A percentile compares a stretch with the other conserved stretches of the same genome.
Conservation (phyloP, 2,888 invertebrate species). For the Pediacus dermestoides region DNA sequence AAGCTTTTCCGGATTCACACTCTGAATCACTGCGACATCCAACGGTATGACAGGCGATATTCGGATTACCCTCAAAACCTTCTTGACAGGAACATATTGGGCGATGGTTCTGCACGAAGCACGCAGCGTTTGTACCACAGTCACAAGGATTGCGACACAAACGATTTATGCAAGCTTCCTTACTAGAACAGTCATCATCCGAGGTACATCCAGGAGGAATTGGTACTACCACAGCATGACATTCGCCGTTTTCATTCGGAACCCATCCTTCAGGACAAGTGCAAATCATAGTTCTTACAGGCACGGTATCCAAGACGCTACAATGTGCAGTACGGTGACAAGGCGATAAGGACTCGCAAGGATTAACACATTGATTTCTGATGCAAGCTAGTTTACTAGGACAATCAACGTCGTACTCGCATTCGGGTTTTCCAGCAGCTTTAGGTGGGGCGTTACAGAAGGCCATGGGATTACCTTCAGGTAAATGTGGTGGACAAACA, state of each 20-base stretch:
- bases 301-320: constrained; percentile 78
- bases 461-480: constrained; percentile 75
- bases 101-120: constrained; percentile 76
- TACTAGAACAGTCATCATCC: constrained; percentile 73
- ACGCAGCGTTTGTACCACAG: constrained; percentile 81
- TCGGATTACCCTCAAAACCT: constrained; percentile 84
- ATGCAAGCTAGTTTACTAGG: constrained; percentile 79
- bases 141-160: constrained; percentile 84
- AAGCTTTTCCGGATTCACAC: constrained; percentile 78
- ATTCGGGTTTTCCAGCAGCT: constrained; percentile 61
- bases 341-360: constrained; percentile 72
- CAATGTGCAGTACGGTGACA: constrained; percentile 74
- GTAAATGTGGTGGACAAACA: constrained; percentile 75
- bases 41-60: constrained; percentile 72
- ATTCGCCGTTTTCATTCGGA: constrained; percentile 74
- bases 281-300: constrained; percentile 83
- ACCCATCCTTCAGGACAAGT: constrained; percentile 83
- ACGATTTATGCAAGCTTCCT: constrained; percentile 81
- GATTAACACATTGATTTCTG: constrained; percentile 71
- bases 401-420: constrained; percentile 75
- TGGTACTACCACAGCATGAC: constrained; percentile 67
- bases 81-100: constrained; percentile 82
- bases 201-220: constrained; percentile 72
- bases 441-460: constrained; percentile 61
- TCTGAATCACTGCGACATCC: constrained; percentile 82